These are phyloP conservation scores for Trematomus bernacchii DNA, from an alignment of 2,797 vertebrate genomes.

Conservation along the genomic window DNA sequence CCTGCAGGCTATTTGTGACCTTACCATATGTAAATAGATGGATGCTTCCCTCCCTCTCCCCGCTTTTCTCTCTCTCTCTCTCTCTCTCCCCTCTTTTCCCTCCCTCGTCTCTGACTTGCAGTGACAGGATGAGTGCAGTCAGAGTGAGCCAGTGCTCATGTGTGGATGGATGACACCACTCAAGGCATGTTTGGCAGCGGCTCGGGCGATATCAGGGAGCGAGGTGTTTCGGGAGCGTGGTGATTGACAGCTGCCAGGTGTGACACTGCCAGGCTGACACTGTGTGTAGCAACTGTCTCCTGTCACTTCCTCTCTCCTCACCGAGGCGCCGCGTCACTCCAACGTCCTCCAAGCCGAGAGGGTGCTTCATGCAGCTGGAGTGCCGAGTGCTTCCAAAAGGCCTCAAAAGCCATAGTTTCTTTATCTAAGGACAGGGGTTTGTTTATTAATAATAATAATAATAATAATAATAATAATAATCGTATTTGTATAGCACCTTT, in stretches of 20 bases:
- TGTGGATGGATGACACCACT: conserved; percentile 81
- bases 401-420: conserved; percentile 38
- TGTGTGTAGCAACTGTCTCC: conserved; percentile 80
- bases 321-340: conserved; percentile 39
- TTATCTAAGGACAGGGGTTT: conserved; percentile 32
- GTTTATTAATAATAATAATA: neutral
- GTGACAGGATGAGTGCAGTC: conserved; percentile 76
- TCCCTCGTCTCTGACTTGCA: conserved; percentile 63
- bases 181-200: conserved; percentile 83
- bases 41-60: conserved; percentile 74
- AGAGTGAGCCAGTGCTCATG: conserved; percentile 70
- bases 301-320: conserved; percentile 79
- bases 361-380: conserved; percentile 63
- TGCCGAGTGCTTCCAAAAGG: conserved; percentile 49
- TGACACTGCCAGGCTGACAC: conserved; percentile 78
- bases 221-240: conserved; percentile 73
- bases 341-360: conserved; percentile 55
- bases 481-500: too few relatives aligned
- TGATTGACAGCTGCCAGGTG: conserved; percentile 88
- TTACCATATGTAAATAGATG: conserved; percentile 88
- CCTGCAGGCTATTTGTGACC: conserved; percentile 88
- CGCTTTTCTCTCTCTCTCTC: conserved; percentile 16
- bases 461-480: too few relatives aligned
- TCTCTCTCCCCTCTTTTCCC: conserved; percentile 17
- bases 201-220: conserved; percentile 71